These are phyloP conservation scores for Drosophila sp. DNA, from an alignment of 1,140 invertebrate genomes.

Conservation along the genomic window DNA sequence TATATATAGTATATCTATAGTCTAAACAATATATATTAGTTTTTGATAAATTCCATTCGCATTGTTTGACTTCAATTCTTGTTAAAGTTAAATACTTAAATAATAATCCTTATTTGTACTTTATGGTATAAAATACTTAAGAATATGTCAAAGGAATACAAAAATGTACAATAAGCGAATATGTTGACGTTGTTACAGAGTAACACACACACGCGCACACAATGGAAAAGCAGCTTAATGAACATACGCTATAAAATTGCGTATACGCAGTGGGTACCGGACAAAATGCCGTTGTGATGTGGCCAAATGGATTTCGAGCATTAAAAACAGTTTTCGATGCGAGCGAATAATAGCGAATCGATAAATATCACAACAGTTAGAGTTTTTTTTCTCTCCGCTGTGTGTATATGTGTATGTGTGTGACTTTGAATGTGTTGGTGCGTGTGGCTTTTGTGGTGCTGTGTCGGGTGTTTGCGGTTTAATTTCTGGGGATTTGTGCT, in stretches of 20 bases:
- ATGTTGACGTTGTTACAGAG: not conserved
- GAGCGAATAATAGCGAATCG: constrained; percentile 61
- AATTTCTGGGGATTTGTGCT: constrained; percentile 49
- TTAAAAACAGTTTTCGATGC: constrained; percentile 67
- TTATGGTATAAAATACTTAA: not conserved
- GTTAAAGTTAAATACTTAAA: too few species aligned
- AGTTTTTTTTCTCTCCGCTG: constrained; percentile 7
- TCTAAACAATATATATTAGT: too few species aligned
- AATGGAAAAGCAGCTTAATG: constrained; percentile 50
- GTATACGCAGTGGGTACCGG: constrained; percentile 48
- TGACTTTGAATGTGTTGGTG: not conserved
- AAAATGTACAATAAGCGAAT: constrained; percentile 3
- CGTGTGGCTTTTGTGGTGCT: constrained; percentile 52
- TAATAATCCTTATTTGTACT: too few species aligned
- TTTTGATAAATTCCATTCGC: too few species aligned
- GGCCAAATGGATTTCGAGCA: constrained; percentile 62
- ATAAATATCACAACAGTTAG: constrained; percentile 54
- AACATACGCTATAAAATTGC: constrained; percentile 53
- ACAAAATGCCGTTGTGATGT: constrained; percentile 21
- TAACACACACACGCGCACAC: not conserved
- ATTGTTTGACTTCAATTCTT: too few species aligned
- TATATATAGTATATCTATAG: too few species aligned
- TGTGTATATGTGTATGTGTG: not conserved
- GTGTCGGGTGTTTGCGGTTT: constrained; percentile 55
- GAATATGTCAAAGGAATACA: not conserved